These are phyloP conservation scores for Sebastes minor DNA, from an alignment of 2,797 vertebrate genomes.

Conservation along the genomic window DNA sequence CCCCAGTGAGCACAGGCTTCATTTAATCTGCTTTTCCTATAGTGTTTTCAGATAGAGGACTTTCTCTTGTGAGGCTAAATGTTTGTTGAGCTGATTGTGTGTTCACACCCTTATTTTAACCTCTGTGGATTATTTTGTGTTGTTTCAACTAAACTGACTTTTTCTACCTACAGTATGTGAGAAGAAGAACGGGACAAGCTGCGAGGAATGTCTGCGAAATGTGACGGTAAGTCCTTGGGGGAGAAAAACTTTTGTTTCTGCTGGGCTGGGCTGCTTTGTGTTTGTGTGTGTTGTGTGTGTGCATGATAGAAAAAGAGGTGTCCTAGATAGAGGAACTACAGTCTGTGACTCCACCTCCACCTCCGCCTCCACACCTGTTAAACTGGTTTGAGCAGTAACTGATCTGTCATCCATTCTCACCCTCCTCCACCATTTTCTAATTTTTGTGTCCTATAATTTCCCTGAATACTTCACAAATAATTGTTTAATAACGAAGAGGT, in stretches of 20 bases:
- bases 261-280: background rate
- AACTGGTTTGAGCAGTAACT: slow-evolving; percentile 74
- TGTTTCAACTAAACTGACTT: background rate
- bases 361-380: slow-evolving; percentile 58
- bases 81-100: background rate
- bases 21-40: slow-evolving; percentile 6
- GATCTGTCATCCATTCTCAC: slow-evolving; percentile 3
- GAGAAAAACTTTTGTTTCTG: background rate
- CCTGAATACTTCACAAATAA: background rate
- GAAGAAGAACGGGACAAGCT: slow-evolving; percentile 82
- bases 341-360: slow-evolving; percentile 30
- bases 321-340: slow-evolving; percentile 1
- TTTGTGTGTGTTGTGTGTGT: background rate
- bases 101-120: background rate
- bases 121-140: background rate
- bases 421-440: background rate
- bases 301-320: background rate
- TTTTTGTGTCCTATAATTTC: background rate
- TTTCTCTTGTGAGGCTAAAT: background rate
- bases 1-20: slow-evolving; percentile 17
- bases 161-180: slow-evolving; percentile 79
- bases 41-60: slow-evolving; percentile 3
- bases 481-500: background rate
- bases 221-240: slow-evolving; percentile 84
- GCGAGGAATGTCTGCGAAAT: slow-evolving; percentile 89